Percentiles rank a stretch among this genome's conserved stretches.
phyloP scores from a whole-genome alignment of 2,113 vertebrate genomes.

The Microcebus jonahi region DNA sequence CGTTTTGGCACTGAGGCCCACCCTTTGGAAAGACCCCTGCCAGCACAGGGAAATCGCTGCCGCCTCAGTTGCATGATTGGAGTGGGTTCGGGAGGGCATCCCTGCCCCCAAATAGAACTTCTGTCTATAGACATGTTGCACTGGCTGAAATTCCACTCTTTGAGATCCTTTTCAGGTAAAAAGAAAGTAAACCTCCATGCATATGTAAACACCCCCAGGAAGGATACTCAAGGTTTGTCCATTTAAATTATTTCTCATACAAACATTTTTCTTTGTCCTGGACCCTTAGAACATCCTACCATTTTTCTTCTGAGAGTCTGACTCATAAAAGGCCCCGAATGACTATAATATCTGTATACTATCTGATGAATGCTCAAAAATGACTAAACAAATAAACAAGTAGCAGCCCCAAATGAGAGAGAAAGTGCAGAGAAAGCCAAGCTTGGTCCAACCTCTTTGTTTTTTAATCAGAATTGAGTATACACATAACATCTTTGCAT shows the following conservation, averaged over 20 bases:
- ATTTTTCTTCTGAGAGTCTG: background rate
- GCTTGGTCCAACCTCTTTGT: background rate
- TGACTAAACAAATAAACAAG: background rate
- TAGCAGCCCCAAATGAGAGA: background rate
- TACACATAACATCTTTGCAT: background rate
- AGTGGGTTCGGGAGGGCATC: background rate
- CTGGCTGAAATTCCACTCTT: background rate
- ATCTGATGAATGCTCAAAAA: background rate
- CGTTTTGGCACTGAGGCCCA: background rate
- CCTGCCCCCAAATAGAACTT: background rate
- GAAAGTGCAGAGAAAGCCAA: background rate
- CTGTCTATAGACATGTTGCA: background rate
- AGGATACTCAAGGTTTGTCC: background rate
- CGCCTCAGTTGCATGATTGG: background rate
- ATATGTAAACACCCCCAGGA: background rate
- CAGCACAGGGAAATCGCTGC: rapidly evolving
- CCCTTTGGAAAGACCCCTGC: background rate
- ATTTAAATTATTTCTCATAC: background rate
- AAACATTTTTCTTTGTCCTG: background rate
- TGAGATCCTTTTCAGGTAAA: background rate
- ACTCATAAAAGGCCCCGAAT: background rate
- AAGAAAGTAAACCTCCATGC: background rate
- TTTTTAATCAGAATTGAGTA: background rate
- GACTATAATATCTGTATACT: background rate
- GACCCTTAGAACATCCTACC: background rate